Percentiles rank a stretch among this genome's conserved stretches.
Conservation (phyloP, 2,113 vertebrate species). For the Galemys pyrenaicus region DNA sequence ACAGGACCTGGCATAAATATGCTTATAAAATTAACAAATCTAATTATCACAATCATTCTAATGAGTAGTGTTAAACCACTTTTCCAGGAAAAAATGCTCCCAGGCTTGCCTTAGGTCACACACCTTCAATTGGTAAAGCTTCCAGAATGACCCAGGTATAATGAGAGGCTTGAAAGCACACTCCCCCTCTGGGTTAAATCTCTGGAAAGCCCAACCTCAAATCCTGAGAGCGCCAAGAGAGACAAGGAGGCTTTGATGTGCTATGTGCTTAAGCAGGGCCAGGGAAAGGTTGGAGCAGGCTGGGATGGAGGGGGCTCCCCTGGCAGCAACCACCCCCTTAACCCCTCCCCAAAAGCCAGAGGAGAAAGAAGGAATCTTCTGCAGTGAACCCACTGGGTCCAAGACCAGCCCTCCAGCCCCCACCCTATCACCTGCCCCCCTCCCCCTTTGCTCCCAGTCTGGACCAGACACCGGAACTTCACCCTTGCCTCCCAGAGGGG, state of each 20-base stretch:
- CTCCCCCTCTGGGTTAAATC: background rate
- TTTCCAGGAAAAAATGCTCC: background rate
- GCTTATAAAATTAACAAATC: background rate
- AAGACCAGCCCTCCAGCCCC: background rate
- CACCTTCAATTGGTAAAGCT: background rate
- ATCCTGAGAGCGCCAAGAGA: background rate
- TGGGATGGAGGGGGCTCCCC: background rate
- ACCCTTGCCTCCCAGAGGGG: background rate
- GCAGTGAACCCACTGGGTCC: background rate
- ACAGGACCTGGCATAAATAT: background rate
- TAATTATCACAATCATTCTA: background rate
- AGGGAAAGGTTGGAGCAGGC: background rate
- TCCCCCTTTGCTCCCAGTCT: background rate
- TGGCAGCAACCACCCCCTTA: background rate
- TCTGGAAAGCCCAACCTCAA: constrained; percentile 27
- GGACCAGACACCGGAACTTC: background rate
- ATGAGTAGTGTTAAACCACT: background rate
- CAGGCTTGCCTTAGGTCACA: background rate
- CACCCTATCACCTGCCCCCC: rapidly evolving
- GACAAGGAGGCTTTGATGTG: background rate
- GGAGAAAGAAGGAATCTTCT: background rate
- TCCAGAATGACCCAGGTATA: background rate
- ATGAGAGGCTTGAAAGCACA: background rate
- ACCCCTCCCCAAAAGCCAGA: background rate
- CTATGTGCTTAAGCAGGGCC: background rate